Percentiles rank a stretch among this genome's conserved stretches.
phyloP scores from a whole-genome alignment of 2,113 vertebrate species.

The Oceanodroma tethys region DNA sequence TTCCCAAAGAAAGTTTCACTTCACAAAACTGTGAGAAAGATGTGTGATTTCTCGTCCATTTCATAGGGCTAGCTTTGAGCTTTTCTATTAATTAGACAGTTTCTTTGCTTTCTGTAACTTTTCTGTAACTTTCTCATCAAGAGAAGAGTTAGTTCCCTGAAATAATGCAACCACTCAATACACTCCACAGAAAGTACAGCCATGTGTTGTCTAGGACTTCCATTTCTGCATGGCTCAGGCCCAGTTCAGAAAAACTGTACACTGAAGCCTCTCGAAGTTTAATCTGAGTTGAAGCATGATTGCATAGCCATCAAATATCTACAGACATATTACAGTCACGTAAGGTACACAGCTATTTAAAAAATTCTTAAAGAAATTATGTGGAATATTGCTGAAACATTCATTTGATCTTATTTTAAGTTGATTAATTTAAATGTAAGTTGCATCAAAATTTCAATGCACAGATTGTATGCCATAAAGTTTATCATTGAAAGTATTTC shows the following conservation, averaged over 20 bases:
- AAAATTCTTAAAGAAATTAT: neutral
- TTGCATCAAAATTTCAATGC: neutral
- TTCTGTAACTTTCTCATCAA: neutral
- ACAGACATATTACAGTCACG: neutral
- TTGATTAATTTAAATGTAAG: neutral
- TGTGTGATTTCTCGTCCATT: neutral
- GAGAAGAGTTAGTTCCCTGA: neutral
- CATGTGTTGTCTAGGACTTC: neutral
- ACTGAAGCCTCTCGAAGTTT: neutral
- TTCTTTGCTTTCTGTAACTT: neutral
- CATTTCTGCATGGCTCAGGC: neutral
- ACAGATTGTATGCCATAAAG: neutral
- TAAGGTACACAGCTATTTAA: neutral
- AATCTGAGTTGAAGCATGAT: rapidly evolving
- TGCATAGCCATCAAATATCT: neutral
- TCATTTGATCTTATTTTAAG: neutral
- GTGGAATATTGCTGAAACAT: neutral
- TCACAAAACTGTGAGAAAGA: neutral
- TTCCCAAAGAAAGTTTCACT: neutral
- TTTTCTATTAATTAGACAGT: neutral
- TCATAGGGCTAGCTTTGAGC: neutral
- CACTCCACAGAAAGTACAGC: neutral
- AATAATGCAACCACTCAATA: neutral
- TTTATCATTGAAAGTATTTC: neutral
- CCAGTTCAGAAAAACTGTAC: neutral